Percentiles rank a stretch among this genome's conserved stretches.
Evolutionary conservation across 2,888 invertebrate species (phyloP).

Genomic region (Dyspetes luteomarginatus): DNA sequence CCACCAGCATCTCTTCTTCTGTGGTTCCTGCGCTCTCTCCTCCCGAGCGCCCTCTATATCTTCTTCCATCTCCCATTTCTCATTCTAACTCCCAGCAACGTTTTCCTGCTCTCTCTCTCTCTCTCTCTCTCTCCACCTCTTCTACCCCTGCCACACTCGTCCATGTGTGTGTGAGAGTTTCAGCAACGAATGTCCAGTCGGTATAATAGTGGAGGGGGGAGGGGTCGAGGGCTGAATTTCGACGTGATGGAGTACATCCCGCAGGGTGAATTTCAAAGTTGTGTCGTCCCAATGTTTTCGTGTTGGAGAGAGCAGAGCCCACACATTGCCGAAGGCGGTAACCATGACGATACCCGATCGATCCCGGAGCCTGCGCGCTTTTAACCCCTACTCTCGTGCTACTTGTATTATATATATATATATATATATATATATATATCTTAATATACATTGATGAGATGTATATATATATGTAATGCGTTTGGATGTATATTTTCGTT

Average conservation of each 20-base stretch:
- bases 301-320: slow-evolving; percentile 47
- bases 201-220: background rate
- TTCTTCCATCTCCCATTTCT: slow-evolving; percentile 21
- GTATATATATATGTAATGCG: background rate
- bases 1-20: background rate
- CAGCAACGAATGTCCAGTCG: slow-evolving; percentile 3
- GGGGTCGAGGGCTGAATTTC: slow-evolving; percentile 42
- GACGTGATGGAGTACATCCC: slow-evolving; percentile 37
- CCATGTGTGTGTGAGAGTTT: background rate
- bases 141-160: background rate
- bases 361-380: slow-evolving; percentile 78
- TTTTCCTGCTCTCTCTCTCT: background rate
- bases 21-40: background rate
- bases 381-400: background rate
- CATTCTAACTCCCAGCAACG: slow-evolving; percentile 5
- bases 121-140: background rate
- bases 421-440: slow-evolving; percentile 22
- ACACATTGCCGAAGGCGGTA: slow-evolving; percentile 71
- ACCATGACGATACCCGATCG: slow-evolving; percentile 81
- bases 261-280: slow-evolving; percentile 28
- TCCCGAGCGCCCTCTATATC: slow-evolving; percentile 30
- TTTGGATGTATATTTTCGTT: background rate
- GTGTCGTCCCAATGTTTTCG: slow-evolving; percentile 41
- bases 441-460: slow-evolving; percentile 11
- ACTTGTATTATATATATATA: background rate